Evolutionary conservation across 2,113 vertebrate species (phyloP), one percentile per base, ranked within the genome.

Genomic region (Platycercus adscitus): DNA sequence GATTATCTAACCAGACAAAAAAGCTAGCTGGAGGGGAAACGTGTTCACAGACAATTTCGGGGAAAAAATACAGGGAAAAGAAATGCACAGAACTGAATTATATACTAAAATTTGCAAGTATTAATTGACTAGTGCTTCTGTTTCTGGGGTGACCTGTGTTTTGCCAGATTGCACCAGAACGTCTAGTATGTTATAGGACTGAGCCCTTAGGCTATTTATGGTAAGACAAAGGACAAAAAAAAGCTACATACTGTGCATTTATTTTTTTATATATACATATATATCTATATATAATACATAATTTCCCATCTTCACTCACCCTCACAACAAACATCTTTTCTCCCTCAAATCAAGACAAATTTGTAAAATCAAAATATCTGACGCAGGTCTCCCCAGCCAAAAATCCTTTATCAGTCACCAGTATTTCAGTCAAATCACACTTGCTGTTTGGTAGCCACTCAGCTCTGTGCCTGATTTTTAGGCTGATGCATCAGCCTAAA

Each of bases 1-100:
- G 94, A 94, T 95, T 85, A 95, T 76, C 95, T 95, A 95, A 89
- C 49, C 70, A 91, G 35, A 88, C 13, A 28, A 70, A 71, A 71
- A 80, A 63, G 2, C 29, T 73, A 53, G 71, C 55, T 76, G 58
- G 92, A 76, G 55, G 16, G 10, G 29, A 84, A 70, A 77, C 17
- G 43, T 24, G 79, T 39, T 92, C 76, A 81, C 31, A 82, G 19
- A 39, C 49, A 76, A 55, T 31, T 39, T 10, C 2, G 6, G 35
- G 28, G 10, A 35, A 11, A 46, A 65, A 17, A 58, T 7, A 18
- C 16, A 61, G 37, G 25, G 25, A 10, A 10, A 60, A 64, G 43
- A 90, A 81, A 43, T 20, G 14, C 29, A 39, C 13, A 7, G 11
- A 72, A 73, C 6, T 73, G 71, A 80, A 78, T 86, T 75, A 70